Base-by-base conservation (phyloP, 2,888 invertebrate species). In the Andricus quercusramuli region DNA sequence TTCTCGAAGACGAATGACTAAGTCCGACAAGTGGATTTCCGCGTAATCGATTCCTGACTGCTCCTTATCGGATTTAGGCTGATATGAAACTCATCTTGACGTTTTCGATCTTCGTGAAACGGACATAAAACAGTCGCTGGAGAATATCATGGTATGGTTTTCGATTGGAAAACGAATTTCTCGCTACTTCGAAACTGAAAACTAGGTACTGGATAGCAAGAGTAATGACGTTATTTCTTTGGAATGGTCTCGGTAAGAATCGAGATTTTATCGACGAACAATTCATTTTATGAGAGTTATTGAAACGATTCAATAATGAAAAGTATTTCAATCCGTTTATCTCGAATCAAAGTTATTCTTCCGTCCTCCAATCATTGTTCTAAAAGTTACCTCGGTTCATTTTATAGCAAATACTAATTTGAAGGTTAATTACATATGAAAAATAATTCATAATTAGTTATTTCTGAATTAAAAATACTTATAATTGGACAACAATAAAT, bases 1-100 rank as follows among this genome's bases (percentile, higher is more conserved):
- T 90, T 88, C 88, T 87, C 87, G 87, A 89, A 88, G 89, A 89
- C 87, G 88, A 86, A 89, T 86, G 88, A 88, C 86, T 87, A 74
- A 51, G 74, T 51, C 74, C 56, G n/a, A 56, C 32, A 56, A 56
- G 29, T 29, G 68, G 32, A 32, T 56, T 32, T 74, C 74, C 51
- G 51, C 51, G 32, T 74, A 51, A 74, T 56, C 70, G 70, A 74
- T 51, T 74, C 32, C 32, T 20, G 44, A 47, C 68, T 68, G 9
- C 44, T 68, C n/a, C 56, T 74, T 74, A 32, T 74, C 32, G 44
- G 51, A 56, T 74, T 74, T 74, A 56, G 74, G 74, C 56, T 32
- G n/a, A 74, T 25, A 29, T 17, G 22, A 22, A 74, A 74, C 51
- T 47, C 47, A 74, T n/a, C 29, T 56, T 74, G 74, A 74, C 74